These are phyloP conservation scores for Micronisus gabar DNA, from an alignment of 2,113 vertebrate genomes.

Conservation along the genomic window DNA sequence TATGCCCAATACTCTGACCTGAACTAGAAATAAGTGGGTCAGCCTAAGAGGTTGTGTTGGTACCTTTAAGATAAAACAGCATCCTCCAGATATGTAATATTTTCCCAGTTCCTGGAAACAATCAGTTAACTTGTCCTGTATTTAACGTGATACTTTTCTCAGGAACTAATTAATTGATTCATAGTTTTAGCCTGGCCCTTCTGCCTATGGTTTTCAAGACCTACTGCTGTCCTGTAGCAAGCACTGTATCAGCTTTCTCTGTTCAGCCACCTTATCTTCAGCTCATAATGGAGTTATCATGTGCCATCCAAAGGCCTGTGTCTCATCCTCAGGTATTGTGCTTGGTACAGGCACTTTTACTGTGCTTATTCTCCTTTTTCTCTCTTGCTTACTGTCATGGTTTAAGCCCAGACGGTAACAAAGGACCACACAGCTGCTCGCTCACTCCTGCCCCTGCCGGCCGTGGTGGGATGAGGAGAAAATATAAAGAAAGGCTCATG, in stretches of 20 bases:
- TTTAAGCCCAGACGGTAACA: too few relatives aligned
- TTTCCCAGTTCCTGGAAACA: background rate
- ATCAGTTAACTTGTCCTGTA: background rate
- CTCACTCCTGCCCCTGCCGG: too few relatives aligned
- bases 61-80: background rate
- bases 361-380: background rate
- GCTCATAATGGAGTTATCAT: background rate
- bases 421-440: too few relatives aligned
- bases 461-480: too few relatives aligned
- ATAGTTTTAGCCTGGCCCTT: background rate
- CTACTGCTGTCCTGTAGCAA: background rate
- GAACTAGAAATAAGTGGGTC: background rate
- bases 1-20: background rate
- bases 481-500: too few relatives aligned
- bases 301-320: background rate
- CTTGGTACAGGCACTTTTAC: background rate
- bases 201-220: background rate
- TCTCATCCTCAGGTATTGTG: background rate
- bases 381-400: background rate
- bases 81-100: background rate
- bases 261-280: background rate
- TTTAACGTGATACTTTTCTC: background rate
- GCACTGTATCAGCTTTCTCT: background rate
- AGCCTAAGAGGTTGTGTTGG: background rate
- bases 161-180: background rate